Percentiles rank a stretch among this genome's conserved stretches.
Evolutionary conservation across 1,140 invertebrate genomes (phyloP).

Genomic region (Aphidius gifuensis): DNA sequence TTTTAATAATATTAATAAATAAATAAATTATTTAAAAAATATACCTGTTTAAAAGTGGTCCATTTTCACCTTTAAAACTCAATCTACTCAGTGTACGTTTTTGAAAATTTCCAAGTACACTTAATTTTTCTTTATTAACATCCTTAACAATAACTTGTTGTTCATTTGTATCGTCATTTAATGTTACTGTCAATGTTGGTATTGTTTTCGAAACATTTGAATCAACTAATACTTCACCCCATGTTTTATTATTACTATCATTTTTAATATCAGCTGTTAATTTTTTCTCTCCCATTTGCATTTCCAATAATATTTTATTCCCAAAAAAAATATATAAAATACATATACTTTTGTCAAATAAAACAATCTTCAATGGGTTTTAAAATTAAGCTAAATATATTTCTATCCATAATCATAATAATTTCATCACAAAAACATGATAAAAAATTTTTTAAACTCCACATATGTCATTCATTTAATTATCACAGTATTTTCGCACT

Average conservation of each 20-base stretch:
- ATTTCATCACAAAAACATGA: no score
- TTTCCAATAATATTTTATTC: constrained; percentile 13
- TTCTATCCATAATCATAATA: no score
- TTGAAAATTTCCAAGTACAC: constrained; percentile 34
- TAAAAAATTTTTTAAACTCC: no score
- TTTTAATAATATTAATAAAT: no score
- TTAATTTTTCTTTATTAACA: constrained; percentile 27
- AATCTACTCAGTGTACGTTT: constrained; percentile 39
- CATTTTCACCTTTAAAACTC: constrained; percentile 39
- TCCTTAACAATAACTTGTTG: constrained; percentile 14
- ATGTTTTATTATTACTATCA: constrained; percentile 14
- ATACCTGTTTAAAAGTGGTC: constrained; percentile 40
- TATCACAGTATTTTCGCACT: no score
- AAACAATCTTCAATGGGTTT: no score
- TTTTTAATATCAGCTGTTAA: constrained; percentile 17
- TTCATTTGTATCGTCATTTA: constrained; percentile 28
- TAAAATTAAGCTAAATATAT: no score
- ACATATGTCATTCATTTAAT: no score
- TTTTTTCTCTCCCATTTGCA: constrained; percentile 29
- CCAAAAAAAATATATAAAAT: no score
- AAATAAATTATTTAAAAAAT: not conserved
- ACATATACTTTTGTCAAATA: no score
- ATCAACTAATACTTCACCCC: constrained; percentile 34
- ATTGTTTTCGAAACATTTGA: constrained; percentile 26
- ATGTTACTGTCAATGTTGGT: constrained; percentile 31